Evolutionary conservation across 1,140 invertebrate species (phyloP), one percentile per base, ranked within the genome.

Genomic region (Drosophila lacteicornis): DNA sequence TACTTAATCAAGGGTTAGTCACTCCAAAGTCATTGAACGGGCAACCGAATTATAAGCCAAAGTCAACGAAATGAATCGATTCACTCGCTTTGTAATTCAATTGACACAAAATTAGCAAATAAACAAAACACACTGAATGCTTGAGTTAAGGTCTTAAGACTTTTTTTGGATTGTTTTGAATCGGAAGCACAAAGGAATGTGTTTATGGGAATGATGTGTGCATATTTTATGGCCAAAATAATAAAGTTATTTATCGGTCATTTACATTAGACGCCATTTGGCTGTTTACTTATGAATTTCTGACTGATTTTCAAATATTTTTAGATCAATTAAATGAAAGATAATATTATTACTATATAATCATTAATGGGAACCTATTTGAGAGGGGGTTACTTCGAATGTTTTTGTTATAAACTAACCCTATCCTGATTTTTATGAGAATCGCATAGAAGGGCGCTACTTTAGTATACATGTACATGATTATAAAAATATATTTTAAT

Each of bases 11-110:
- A 51, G 49, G 49, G 49, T 80, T 82, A 67, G 42, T 77, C 74
- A 69, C 59, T 33, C 43, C 46, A 60, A 63, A 80, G 86, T 74
- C 79, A 80, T 66, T 80, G 82, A 66, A 81, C 75, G 53, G 27
- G 27, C 51, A 53, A 66, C 50, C 38, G 45, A 70, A 79, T 82
- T 62, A 58, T 43, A 56, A 68, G 40, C 43, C 43, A 57, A 65
- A 70, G 67, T 70, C 66, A 49, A 45, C 38, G 38, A 36, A 68
- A 50, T 46, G 49, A 74, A 62, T 69, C 45, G 78, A 65, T 70
- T 61, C 22, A 56, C 42, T 75, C 45, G 51, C 33, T 43, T 50
- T 45, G 38, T 40, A 43, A 59, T 68, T 68, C 36, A 13, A 76
- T 76, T 75, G 40, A 36, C 60, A 53, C 40, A 70, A 51, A 74